Evolutionary conservation across 2,888 invertebrate species (phyloP), one percentile per base, ranked within the genome.

Genomic region (Hirtodrosophila histrioides): DNA sequence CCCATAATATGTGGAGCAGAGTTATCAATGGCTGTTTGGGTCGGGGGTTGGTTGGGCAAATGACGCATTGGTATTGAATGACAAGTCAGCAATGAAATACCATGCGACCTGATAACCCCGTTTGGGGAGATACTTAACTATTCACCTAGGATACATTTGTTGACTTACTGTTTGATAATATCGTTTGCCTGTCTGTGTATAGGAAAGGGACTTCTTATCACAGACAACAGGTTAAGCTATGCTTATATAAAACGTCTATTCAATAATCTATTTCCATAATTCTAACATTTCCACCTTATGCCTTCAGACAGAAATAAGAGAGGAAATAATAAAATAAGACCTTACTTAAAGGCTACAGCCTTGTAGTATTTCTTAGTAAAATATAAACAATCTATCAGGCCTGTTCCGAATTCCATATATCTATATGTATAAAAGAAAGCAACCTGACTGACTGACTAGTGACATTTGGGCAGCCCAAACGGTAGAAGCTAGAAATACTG

Each of bases 41-140:
- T 24, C 48, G 17, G 17, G 17, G 2, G 17, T 35, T 49, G 29
- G 31, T 60, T 64, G 31, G 12, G 57, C 48, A 74, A 68, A 35
- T 69, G 51, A 45, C 43, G 36, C 51, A 58, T 55, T 69, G 56
- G 41, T 65, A 61, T 56, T 61, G 50, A 40, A 45, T 48, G 48
- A 66, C 41, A 23, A 41, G 3, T 7, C 3, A 37, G 36, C 29
- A 37, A 27, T 35, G 33, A 60, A 43, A 50, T 40, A 60, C 58
- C n/a, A 6, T 8, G 48, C 62, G 76, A 79, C 76, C 76, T 65
- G 53, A 67, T 79, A 79, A 71, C 80, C 76, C 44, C 71, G 64
- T 65, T 79, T 57, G 9, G 17, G n/a, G 49, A 46, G 67, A 57
- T 31, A 31, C 3, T 3, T 72, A 11, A 35, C 24, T 61, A 27